Conservation (phyloP, 92 coral and sea anemone species). For the Heteractis magnifica region DNA sequence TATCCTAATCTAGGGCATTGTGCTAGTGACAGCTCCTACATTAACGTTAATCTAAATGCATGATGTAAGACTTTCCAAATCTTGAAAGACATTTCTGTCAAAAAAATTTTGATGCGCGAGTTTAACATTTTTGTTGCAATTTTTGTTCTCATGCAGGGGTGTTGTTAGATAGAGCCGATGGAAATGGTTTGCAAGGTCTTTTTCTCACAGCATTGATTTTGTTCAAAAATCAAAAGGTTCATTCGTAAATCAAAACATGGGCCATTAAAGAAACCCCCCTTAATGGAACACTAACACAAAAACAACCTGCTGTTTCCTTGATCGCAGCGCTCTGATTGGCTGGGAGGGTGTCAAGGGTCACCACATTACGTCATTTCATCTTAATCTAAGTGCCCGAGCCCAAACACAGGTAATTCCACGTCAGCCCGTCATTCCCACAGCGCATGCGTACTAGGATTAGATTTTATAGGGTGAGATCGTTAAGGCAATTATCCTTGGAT, state of each 20-base stretch:
- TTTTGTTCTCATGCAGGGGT: background rate
- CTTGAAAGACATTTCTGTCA: background rate
- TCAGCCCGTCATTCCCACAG: slow-evolving; percentile 39
- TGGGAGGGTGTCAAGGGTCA: slow-evolving; percentile 75
- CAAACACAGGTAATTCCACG: slow-evolving; percentile 80
- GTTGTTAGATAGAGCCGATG: background rate
- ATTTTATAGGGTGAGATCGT: slow-evolving; percentile 34
- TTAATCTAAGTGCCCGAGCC: slow-evolving; percentile 75
- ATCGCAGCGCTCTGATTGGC: slow-evolving; percentile 64
- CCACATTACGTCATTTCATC: slow-evolving; percentile 90
- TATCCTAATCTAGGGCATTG: slow-evolving; percentile 14
- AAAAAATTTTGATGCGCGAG: background rate
- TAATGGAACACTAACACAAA: slow-evolving; percentile 41
- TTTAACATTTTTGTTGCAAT: background rate
- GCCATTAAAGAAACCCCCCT: slow-evolving; percentile 26
- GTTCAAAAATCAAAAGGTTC: slow-evolving; percentile 34
- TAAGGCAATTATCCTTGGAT: slow-evolving; percentile 27
- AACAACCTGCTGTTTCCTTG: slow-evolving; percentile 63
- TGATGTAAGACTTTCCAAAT: slow-evolving; percentile 31
- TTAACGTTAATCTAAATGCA: slow-evolving; percentile 18
- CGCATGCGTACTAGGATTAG: slow-evolving; percentile 46
- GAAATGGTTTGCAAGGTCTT: background rate
- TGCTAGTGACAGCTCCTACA: background rate
- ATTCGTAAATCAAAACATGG: slow-evolving; percentile 20
- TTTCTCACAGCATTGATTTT: background rate